These are phyloP conservation scores for Trypoxylus dichotomus DNA, from an alignment of 1,140 invertebrate genomes.

Conservation along the genomic window DNA sequence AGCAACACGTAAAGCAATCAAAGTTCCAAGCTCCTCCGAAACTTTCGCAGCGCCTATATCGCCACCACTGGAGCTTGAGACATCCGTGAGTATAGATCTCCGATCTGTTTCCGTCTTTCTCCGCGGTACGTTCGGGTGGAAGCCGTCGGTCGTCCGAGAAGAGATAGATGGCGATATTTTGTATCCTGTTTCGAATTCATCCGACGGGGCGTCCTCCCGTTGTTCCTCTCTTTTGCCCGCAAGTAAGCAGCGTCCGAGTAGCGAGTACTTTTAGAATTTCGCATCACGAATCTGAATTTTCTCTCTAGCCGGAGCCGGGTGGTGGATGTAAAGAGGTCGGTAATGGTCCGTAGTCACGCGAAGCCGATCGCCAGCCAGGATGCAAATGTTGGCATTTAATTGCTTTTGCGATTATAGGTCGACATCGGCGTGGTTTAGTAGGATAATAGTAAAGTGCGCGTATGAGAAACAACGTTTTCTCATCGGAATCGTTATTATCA, in stretches of 20 bases:
- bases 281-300: neutral
- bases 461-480: too few species aligned
- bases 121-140: neutral
- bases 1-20: neutral
- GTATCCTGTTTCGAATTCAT: conserved; percentile 19
- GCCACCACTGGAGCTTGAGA: neutral
- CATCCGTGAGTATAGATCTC: neutral
- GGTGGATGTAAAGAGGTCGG: neutral
- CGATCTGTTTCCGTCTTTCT: neutral
- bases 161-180: conserved; percentile 8
- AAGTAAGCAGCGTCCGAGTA: neutral
- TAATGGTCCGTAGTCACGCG: neutral
- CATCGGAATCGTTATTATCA: too few species aligned
- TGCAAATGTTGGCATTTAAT: too few species aligned
- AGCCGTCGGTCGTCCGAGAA: neutral
- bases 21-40: neutral
- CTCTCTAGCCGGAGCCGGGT: neutral
- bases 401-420: too few species aligned
- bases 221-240: neutral
- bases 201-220: neutral
- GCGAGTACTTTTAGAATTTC: neutral
- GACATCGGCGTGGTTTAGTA: too few species aligned
- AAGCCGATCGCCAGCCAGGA: neutral
- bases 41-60: neutral
- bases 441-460: too few species aligned